Evolutionary conservation across 2,113 vertebrate species (phyloP), one percentile per base, ranked within the genome.

Genomic region (Monarcha castaneiventris): DNA sequence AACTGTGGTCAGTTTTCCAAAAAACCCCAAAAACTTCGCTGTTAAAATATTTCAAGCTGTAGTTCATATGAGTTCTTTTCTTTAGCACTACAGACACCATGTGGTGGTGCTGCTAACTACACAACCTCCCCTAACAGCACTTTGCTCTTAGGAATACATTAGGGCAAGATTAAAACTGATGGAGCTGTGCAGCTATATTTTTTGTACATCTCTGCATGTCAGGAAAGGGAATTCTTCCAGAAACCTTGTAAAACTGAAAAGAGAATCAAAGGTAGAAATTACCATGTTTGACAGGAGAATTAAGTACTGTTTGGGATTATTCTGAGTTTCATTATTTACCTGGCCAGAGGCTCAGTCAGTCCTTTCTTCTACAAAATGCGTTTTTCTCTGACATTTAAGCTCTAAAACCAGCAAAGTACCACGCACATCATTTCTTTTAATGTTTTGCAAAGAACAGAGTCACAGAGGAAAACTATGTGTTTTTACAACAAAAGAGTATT

Each of bases 71-170:
- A 35, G 63, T 92, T 68, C 67, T 96, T 96, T 93, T 73, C 91
- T 83, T 95, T 78, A 84, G 67, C 86, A 32, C 89, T 97, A 93
- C 69, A 85, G 97, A 97, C 96, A 91, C 88, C 94, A 0, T 97
- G 97, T 97, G 97, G 96, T 66, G 43, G 52, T 84, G 37, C 51
- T 54, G 35, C 5, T 58, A 96, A 96, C 84, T 95, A 64, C 97
- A 96, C 1, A 3, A 44, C 32, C 20, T 55, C 44, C 9, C 3
- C 25, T 19, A 61, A 23, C 0, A 62, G 46, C 19, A 43, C 10
- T 77, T 74, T 13, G 13, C 30, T 61, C 2, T 22, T 59, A 33
- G 33, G 20, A 55, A 29, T 25, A 11, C 25, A 7, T 27, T 20
- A 20, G 0, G 0, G 9, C 26, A 72, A 37, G 37, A 73, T 56